Evolutionary conservation across 1,140 invertebrate species (phyloP), one percentile per base, ranked within the genome.

Genomic region (Rhyacophila brunnea): DNA sequence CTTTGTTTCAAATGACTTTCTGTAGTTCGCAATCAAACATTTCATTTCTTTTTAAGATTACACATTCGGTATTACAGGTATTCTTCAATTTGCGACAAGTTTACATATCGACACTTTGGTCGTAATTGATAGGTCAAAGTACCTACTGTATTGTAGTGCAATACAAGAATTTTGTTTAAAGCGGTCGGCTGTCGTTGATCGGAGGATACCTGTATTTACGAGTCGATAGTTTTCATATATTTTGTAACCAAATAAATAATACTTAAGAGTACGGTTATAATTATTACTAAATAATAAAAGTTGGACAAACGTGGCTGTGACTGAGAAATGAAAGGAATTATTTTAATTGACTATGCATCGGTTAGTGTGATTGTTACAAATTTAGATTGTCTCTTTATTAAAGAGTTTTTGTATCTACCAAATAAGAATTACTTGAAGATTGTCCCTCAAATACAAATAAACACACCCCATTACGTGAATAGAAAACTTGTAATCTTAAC

Each of bases 261-360:
- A 51, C 19, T 47, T 6, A 47, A 20, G 13, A n/a, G 34, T 51
- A 51, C 19, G 40, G 6, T 23, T 1, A 50, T 23, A 55, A 42
- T 18, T 35, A 38, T 48, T 14, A 40, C 36, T 35, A 36, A 34
- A 17, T 28, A 20, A 15, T 45, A 45, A 34, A 13, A 50, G 44
- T 58, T 51, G 40, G 20, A 23, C 13, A 50, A 58, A 58, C 34
- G 40, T 43, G 55, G 55, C 55, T 58, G 55, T 58, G 55, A 58
- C 36, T 50, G 55, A 50, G 38, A 58, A 6, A 43, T 57, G 55
- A 43, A 35, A 17, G 20, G 36, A 13, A 34, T 32, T 38, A 42
- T 49, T 58, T 58, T 44, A 6, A 28, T 53, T 36, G 43, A 45
- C 2, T 4, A 38, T 17, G 35, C 35, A 15, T 11, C 6, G 6